These are phyloP conservation scores for Bergia sp. DNA, from an alignment of 92 coral and sea anemone species.

Conservation along the genomic window DNA sequence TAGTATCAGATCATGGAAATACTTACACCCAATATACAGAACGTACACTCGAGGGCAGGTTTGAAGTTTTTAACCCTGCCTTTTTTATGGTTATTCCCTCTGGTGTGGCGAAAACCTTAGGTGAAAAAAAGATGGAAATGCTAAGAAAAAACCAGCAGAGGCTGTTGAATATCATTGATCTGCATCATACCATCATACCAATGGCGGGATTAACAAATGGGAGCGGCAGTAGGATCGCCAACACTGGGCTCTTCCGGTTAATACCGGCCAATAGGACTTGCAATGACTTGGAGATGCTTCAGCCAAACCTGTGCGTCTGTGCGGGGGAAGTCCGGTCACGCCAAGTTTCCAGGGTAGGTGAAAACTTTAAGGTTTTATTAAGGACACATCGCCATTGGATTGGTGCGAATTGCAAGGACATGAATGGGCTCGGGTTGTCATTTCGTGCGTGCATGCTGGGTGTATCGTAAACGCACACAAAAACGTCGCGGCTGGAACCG, in stretches of 20 bases:
- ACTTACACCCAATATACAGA: slow-evolving; percentile 42
- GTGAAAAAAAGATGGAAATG: not conserved
- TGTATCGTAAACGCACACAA: too few species aligned
- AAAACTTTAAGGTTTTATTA: too few species aligned
- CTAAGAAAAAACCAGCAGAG: slow-evolving; percentile 30
- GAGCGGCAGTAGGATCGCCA: not conserved
- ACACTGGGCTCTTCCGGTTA: slow-evolving; percentile 30
- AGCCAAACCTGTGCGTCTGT: slow-evolving; percentile 34
- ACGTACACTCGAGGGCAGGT: slow-evolving; percentile 33
- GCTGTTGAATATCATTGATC: slow-evolving; percentile 38
- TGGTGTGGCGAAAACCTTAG: slow-evolving; percentile 22
- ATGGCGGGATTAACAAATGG: slow-evolving; percentile 43
- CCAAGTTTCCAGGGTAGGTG: slow-evolving; percentile 1
- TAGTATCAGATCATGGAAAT: slow-evolving; percentile 50
- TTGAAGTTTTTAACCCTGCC: slow-evolving; percentile 37
- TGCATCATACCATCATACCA: slow-evolving; percentile 30
- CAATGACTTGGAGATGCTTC: slow-evolving; percentile 22
- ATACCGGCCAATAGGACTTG: slow-evolving; percentile 40
- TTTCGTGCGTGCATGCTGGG: too few species aligned
- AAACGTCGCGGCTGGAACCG: too few species aligned
- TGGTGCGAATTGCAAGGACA: too few species aligned
- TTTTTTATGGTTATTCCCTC: slow-evolving; percentile 43
- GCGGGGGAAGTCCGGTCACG: not conserved
- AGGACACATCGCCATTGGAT: too few species aligned
- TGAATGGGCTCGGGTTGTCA: too few species aligned